Percentiles rank a stretch among this genome's conserved stretches.
phyloP scores from a whole-genome alignment of 2,797 vertebrate genomes.

The Pachyuromys duprasi region DNA sequence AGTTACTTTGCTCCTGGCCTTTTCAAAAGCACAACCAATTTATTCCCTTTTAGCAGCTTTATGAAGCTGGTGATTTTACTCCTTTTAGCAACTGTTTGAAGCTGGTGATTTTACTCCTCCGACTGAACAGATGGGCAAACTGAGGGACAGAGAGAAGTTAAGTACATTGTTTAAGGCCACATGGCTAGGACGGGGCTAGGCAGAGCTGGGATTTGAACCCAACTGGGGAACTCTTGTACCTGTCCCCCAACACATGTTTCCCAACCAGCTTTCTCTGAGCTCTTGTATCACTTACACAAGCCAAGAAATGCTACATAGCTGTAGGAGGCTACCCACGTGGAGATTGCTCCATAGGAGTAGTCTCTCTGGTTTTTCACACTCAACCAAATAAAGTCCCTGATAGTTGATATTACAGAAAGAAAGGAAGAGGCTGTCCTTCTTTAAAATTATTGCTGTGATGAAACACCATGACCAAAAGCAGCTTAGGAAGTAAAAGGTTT shows the following conservation, averaged over 20 bases:
- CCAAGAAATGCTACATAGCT: not conserved
- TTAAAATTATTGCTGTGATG: not conserved
- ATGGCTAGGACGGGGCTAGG: too few species aligned
- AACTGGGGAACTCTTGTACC: not conserved
- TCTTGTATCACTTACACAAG: not conserved
- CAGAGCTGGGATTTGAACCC: not conserved
- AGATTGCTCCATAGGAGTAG: too few species aligned
- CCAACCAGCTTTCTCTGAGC: not conserved
- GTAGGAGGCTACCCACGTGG: not conserved
- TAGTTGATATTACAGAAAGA: not conserved
- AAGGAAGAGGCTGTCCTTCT: not conserved
- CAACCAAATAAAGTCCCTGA: too few species aligned
- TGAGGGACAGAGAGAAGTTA: not conserved
- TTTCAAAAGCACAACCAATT: constrained; percentile 39
- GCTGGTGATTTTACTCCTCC: not conserved
- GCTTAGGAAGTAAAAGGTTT: not conserved
- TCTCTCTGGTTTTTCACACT: not conserved
- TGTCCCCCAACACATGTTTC: not conserved
- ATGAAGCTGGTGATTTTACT: not conserved
- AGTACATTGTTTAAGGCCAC: not conserved
- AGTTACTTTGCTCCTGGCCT: not conserved
- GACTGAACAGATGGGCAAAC: not conserved
- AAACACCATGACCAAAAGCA: not conserved
- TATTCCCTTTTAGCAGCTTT: not conserved
- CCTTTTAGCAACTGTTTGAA: not conserved